phyloP scores from a whole-genome alignment of 1,140 invertebrate genomes.

The Asbolus verrucosus region DNA sequence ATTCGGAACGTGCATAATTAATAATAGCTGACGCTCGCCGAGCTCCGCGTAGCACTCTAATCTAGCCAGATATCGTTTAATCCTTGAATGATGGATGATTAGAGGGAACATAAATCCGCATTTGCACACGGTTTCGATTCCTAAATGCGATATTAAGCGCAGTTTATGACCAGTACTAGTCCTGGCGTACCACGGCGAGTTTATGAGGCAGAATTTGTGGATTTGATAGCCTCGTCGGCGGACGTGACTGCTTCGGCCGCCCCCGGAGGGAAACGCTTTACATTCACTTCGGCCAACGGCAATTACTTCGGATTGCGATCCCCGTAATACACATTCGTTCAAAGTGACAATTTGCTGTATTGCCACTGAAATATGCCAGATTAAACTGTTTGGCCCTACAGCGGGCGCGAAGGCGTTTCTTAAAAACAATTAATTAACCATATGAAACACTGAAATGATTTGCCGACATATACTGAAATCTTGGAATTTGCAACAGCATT shows the following conservation, averaged over 20 bases:
- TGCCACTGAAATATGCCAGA: background rate
- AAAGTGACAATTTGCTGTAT: background rate
- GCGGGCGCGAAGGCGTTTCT: no score
- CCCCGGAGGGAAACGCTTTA: constrained; percentile 9
- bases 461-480: no score
- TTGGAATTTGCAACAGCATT: no score
- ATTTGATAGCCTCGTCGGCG: constrained; percentile 53
- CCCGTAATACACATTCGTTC: constrained; percentile 30
- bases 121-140: constrained; percentile 59
- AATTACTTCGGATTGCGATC: constrained; percentile 35
- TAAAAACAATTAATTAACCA: no score
- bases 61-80: constrained; percentile 56
- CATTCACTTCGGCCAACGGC: constrained; percentile 23
- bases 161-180: constrained; percentile 53
- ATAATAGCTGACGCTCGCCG: constrained; percentile 48
- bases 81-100: constrained; percentile 58
- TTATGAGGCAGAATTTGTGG: constrained; percentile 54
- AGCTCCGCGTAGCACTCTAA: constrained; percentile 46
- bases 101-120: constrained; percentile 57
- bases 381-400: no score
- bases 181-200: constrained; percentile 39
- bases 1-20: constrained; percentile 52
- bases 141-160: constrained; percentile 58
- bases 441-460: no score
- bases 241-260: constrained; percentile 47